A percentile compares a stretch with the other conserved stretches of the same genome.
phyloP scores from a whole-genome alignment of 1,140 invertebrate species.

The Eupristina koningsbergeri region DNA sequence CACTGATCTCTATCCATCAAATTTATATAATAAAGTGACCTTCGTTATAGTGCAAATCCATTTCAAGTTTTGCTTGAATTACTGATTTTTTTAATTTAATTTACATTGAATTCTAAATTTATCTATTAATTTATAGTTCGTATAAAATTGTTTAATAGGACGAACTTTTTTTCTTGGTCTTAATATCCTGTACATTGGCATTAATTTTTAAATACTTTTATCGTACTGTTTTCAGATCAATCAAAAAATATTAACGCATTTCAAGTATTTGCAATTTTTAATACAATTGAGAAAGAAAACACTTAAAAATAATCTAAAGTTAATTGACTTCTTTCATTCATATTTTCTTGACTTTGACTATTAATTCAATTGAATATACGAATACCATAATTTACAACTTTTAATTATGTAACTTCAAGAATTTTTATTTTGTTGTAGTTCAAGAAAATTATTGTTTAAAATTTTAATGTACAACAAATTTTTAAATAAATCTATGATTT shows the following conservation, averaged over 20 bases:
- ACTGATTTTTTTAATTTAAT: background rate
- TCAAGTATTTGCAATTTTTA: background rate
- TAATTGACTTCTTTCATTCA: too few species aligned
- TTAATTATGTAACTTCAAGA: too few species aligned
- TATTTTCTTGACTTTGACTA: too few species aligned
- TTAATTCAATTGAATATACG: too few species aligned
- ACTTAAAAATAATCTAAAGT: too few species aligned
- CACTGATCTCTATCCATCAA: conserved; percentile 3
- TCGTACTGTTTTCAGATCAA: background rate
- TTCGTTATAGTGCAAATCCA: conserved; percentile 8
- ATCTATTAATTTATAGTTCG: background rate
- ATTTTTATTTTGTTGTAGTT: too few species aligned
- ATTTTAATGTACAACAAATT: too few species aligned
- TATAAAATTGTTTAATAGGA: background rate
- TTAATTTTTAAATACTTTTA: background rate
- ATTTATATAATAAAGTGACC: conserved; percentile 15
- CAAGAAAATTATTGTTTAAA: too few species aligned
- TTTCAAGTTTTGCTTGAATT: conserved; percentile 8
- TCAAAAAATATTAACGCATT: background rate
- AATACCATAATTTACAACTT: too few species aligned
- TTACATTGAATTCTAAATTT: background rate
- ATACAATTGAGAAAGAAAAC: background rate
- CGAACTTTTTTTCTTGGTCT: background rate
- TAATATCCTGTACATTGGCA: background rate
- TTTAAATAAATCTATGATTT: too few species aligned